Evolutionary conservation across 1,140 invertebrate species (phyloP).

Genomic region (Battus philenor): DNA sequence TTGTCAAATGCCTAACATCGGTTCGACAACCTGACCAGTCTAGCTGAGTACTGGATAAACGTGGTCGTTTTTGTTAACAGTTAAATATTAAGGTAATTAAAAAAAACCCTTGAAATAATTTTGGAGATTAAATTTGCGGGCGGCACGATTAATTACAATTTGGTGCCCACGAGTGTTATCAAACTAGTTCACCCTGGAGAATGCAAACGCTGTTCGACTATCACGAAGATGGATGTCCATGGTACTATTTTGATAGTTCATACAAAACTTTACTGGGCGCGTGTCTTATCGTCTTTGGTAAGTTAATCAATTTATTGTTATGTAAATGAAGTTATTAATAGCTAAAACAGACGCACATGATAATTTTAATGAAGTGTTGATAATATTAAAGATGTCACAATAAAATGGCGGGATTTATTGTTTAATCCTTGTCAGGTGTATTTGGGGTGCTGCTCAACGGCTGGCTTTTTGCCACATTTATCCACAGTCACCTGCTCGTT

Average conservation of each 20-base stretch:
- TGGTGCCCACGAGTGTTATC: slow-evolving; percentile 42
- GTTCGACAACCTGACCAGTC: slow-evolving; percentile 62
- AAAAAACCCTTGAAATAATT: too few relatives aligned
- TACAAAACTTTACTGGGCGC: slow-evolving; percentile 71
- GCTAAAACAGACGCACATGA: background rate
- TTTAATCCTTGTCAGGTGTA: slow-evolving; percentile 53
- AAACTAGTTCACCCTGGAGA: slow-evolving; percentile 23
- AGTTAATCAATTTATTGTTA: slow-evolving; percentile 30
- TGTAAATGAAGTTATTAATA: background rate
- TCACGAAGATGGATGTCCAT: slow-evolving; percentile 69
- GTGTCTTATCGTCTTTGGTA: slow-evolving; percentile 72
- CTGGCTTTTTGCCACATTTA: slow-evolving; percentile 73
- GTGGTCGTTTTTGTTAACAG: slow-evolving; percentile 46
- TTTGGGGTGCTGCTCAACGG: slow-evolving; percentile 72
- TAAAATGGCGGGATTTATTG: too few relatives aligned
- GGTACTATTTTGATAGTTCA: slow-evolving; percentile 73
- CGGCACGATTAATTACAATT: slow-evolving; percentile 20
- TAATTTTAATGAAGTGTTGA: background rate
- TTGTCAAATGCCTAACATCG: slow-evolving; percentile 38
- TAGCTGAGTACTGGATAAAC: slow-evolving; percentile 44
- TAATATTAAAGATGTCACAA: background rate
- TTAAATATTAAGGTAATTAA: slow-evolving; percentile 22
- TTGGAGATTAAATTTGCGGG: background rate
- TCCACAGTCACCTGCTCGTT: slow-evolving; percentile 70
- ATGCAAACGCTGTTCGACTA: slow-evolving; percentile 54